Evolutionary conservation across 2,113 vertebrate genomes (phyloP).

Genomic region (Budorcas taxicolor): DNA sequence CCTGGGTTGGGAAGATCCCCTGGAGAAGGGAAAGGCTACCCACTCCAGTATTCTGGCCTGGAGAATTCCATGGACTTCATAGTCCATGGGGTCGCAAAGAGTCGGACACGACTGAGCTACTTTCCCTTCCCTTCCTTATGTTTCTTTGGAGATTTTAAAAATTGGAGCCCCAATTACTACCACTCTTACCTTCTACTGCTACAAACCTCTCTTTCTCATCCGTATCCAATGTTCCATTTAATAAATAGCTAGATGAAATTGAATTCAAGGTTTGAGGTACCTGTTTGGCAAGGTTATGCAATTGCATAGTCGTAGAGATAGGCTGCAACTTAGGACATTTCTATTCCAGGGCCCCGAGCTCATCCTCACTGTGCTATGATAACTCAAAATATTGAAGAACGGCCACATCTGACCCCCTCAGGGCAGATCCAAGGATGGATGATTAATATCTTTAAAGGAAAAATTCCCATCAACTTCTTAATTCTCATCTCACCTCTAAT

Average conservation of each 20-base stretch:
- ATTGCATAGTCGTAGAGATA: neutral
- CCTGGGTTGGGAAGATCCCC: neutral
- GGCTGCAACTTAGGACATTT: neutral
- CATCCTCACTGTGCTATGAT: neutral
- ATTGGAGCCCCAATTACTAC: neutral
- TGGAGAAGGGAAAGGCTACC: neutral
- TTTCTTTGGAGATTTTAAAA: neutral
- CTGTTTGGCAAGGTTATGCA: neutral
- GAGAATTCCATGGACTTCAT: neutral
- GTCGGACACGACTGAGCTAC: fast-evolving
- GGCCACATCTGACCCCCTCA: fast-evolving
- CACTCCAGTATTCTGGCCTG: neutral
- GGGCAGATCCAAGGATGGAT: neutral
- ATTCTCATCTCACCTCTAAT: neutral
- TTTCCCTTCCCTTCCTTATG: neutral
- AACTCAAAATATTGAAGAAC: neutral
- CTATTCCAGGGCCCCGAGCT: neutral
- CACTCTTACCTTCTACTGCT: neutral
- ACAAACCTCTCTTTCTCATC: neutral
- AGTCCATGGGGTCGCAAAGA: neutral
- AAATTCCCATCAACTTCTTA: neutral
- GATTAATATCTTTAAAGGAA: neutral
- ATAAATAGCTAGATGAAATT: neutral
- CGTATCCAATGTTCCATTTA: neutral
- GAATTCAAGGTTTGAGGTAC: neutral